Percentiles rank a stretch among this genome's conserved stretches.
phyloP scores from a whole-genome alignment of 1,140 invertebrate genomes.

The Bombus soroeensis region DNA sequence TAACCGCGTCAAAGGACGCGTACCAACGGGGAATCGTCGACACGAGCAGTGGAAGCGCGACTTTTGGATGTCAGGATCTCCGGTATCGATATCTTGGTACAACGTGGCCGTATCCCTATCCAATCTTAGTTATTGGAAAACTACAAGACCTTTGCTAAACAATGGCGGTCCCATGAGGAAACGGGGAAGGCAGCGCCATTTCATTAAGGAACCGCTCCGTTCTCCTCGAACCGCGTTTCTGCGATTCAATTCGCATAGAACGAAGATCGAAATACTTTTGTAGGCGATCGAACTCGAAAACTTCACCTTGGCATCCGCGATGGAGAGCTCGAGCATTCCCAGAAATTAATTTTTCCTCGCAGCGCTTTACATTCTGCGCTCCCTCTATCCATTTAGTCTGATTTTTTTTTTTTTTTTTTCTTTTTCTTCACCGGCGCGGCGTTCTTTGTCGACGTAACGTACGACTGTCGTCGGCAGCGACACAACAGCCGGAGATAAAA shows the following conservation, averaged over 20 bases:
- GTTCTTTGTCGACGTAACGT: neutral
- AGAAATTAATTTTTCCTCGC: slow-evolving; percentile 39
- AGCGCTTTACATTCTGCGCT: neutral
- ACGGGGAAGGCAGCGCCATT: slow-evolving; percentile 63
- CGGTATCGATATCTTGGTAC: slow-evolving; percentile 55
- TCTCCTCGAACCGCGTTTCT: neutral
- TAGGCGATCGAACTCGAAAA: slow-evolving; percentile 51
- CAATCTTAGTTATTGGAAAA: slow-evolving; percentile 73
- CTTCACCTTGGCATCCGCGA: neutral
- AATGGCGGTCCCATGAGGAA: slow-evolving; percentile 62
- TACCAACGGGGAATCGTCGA: neutral
- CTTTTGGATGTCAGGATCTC: no score
- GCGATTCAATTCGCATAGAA: slow-evolving; percentile 41
- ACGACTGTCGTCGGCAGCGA: neutral
- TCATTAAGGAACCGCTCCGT: slow-evolving; percentile 65
- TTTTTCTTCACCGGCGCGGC: neutral
- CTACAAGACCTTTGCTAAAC: slow-evolving; percentile 67
- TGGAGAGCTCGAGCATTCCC: slow-evolving; percentile 4
- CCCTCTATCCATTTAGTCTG: slow-evolving; percentile 17
- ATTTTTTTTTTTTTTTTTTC: neutral
- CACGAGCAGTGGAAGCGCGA: neutral
- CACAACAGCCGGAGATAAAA: slow-evolving; percentile 29
- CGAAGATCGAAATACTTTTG: slow-evolving; percentile 55
- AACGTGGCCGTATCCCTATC: slow-evolving; percentile 52
- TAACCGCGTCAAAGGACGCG: slow-evolving; percentile 5